Evolutionary conservation across 1,140 invertebrate genomes (phyloP), one percentile per base, ranked within the genome.

Genomic region (Holotrichia oblita): DNA sequence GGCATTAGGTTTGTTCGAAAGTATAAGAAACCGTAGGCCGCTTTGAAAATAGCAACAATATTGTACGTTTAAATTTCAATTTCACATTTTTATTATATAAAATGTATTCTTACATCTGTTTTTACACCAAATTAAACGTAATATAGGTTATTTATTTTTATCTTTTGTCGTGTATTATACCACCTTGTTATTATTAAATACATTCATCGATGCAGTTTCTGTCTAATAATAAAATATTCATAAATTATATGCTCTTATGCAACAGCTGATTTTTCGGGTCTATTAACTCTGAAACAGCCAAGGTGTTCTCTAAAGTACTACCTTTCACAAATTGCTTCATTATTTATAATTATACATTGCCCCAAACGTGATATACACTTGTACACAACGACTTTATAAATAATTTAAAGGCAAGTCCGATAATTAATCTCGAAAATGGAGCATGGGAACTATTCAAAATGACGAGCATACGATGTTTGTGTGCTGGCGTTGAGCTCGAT

Each of bases 311-410:
- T 55, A 55, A 7, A 17, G 6, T n/a, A 55, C 17, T 55, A 55
- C 48, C 48, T 55, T 55, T 55, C 48, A 55, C 48, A 55, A 55
- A 55, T 55, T 55, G 48, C 48, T 55, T 55, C 48, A 55, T 55
- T 55, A 55, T 55, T 14, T 55, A 55, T 55, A 55, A 55, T 55
- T 55, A 55, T 55, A 55, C 48, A n/a, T 55, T 14, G 48, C 48
- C 17, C 48, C 48, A 6, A 55, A 55, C 48, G 48, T 55, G n/a
- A 55, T 55, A 55, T 55, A 55, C 48, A 55, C 48, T 17, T 55
- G 48, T 55, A 55, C 48, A 14, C 48, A 55, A 14, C 14, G 17
- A 17, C 48, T 55, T 34, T 55, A 55, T 55, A 55, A 55, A 55
- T 55, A 55, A 55, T 55, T 17, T 55, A 55, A 55, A 55, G 48